Conservation (phyloP, 2,113 vertebrate species). For the Apistogramma diplotaenia region DNA sequence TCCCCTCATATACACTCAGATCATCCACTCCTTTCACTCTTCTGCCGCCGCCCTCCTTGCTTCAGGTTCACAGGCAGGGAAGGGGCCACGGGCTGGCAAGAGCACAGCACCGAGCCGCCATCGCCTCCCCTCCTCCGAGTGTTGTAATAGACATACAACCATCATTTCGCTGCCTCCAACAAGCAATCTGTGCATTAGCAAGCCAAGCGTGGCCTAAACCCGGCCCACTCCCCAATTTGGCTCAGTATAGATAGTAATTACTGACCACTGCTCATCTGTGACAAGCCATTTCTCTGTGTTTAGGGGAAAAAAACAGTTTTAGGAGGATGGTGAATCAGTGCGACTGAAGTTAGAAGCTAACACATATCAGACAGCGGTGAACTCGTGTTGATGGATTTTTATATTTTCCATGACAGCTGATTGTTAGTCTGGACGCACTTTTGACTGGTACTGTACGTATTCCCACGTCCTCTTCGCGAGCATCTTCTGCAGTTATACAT, state of each 20-base stretch:
- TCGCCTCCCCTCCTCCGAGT: conserved; percentile 9
- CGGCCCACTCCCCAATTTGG: conserved; percentile 35
- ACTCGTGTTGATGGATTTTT: background rate
- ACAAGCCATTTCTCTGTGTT: conserved; percentile 35
- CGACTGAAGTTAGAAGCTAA: background rate
- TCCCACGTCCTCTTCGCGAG: background rate
- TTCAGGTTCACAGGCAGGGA: conserved; percentile 14
- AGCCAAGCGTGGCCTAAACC: conserved; percentile 40
- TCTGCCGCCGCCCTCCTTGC: background rate
- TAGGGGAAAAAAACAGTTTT: background rate
- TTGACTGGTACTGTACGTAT: background rate
- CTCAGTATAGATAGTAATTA: conserved; percentile 60
- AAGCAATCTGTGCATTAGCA: conserved; percentile 66
- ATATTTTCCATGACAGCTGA: background rate
- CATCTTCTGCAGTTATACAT: background rate
- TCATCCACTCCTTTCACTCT: conserved; percentile 9
- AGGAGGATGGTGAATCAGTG: conserved; percentile 7
- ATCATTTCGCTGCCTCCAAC: conserved; percentile 47
- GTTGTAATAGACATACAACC: conserved; percentile 29
- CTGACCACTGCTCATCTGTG: conserved; percentile 38
- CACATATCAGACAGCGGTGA: background rate
- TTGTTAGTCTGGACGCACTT: background rate
- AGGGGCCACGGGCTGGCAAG: background rate
- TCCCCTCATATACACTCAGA: conserved; percentile 38
- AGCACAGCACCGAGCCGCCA: background rate